phyloP scores from a whole-genome alignment of 1,140 invertebrate genomes.

The Euwallacea similis region DNA sequence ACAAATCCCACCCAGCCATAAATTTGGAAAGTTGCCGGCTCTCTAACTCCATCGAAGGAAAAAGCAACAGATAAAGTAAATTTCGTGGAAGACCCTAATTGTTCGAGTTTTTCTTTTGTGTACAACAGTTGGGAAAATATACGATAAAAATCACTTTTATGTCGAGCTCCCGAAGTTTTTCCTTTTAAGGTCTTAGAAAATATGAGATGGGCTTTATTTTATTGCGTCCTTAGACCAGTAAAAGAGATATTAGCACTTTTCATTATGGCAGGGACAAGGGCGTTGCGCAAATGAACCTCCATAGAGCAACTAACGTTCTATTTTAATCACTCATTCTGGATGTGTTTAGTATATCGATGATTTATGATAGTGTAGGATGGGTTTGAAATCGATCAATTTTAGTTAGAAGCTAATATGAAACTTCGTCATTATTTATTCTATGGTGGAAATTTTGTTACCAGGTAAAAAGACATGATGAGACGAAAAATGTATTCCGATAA shows the following conservation, averaged over 20 bases:
- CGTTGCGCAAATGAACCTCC: too few relatives aligned
- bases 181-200: not conserved
- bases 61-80: slow-evolving; percentile 7
- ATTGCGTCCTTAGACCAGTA: not conserved
- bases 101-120: slow-evolving; percentile 9
- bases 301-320: too few relatives aligned
- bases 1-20: not conserved
- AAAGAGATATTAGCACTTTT: too few relatives aligned
- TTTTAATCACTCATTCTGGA: too few relatives aligned
- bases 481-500: too few relatives aligned
- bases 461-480: too few relatives aligned
- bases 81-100: slow-evolving; percentile 1
- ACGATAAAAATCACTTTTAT: slow-evolving; percentile 10
- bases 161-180: not conserved
- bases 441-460: too few relatives aligned
- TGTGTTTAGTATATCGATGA: too few relatives aligned
- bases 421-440: too few relatives aligned
- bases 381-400: too few relatives aligned
- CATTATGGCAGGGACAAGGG: too few relatives aligned
- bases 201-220: slow-evolving; percentile 3
- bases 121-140: slow-evolving; percentile 15
- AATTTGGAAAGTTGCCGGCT: not conserved
- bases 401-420: not conserved
- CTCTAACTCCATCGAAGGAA: not conserved
- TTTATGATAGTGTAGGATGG: too few relatives aligned